These are phyloP conservation scores for Illadopsis cleaveri DNA, from an alignment of 2,113 vertebrate genomes.

Conservation along the genomic window DNA sequence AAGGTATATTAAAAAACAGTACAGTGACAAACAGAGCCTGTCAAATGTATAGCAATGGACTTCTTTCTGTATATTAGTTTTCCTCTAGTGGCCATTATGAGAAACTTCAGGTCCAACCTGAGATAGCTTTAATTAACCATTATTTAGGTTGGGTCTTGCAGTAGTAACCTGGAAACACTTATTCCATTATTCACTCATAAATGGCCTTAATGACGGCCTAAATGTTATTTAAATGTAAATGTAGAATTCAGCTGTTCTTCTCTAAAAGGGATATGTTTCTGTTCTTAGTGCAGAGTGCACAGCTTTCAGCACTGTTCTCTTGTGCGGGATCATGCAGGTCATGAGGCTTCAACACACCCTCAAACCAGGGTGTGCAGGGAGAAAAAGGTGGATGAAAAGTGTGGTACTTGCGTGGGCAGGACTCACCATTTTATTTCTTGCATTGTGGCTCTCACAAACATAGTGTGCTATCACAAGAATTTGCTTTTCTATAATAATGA, in stretches of 20 bases:
- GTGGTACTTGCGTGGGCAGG: background rate
- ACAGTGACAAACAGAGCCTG: background rate
- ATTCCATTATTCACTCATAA: background rate
- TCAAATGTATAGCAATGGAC: background rate
- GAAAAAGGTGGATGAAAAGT: background rate
- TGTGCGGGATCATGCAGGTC: background rate
- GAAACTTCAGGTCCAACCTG: background rate
- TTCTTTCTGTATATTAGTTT: background rate
- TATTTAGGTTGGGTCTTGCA: background rate
- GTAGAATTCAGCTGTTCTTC: background rate
- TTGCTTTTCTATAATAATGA: background rate
- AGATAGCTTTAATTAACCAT: background rate
- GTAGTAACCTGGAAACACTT: background rate
- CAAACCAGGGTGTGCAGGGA: background rate
- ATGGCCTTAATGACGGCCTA: background rate
- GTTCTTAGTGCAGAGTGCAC: background rate
- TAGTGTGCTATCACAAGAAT: background rate
- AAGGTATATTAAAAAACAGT: background rate
- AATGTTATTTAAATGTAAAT: background rate
- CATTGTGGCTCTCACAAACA: background rate
- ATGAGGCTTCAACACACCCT: background rate
- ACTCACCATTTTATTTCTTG: background rate
- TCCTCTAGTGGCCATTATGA: slow-evolving; percentile 9
- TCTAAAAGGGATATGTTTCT: background rate
- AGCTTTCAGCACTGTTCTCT: background rate